These are phyloP conservation scores for Pseudochromis fuscus DNA, from an alignment of 2,797 vertebrate genomes.

Conservation along the genomic window DNA sequence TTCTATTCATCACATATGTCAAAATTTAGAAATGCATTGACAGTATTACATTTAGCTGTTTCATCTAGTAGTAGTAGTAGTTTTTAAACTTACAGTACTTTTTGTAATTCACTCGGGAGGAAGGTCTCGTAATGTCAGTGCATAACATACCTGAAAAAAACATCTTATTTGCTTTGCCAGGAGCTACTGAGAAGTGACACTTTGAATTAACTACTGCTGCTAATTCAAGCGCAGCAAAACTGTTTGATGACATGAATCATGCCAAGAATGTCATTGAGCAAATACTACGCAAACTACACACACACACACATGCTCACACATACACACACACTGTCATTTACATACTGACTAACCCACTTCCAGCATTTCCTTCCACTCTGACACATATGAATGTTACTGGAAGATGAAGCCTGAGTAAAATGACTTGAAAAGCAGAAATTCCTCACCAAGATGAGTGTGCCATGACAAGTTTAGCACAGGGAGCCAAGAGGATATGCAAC, in stretches of 20 bases:
- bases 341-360: constrained; percentile 31
- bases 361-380: constrained; percentile 25
- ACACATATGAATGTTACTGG: constrained; percentile 41
- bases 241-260: constrained; percentile 22
- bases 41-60: no score
- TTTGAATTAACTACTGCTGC: constrained; percentile 9
- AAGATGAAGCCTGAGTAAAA: constrained; percentile 46
- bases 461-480: constrained; percentile 41
- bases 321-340: constrained; percentile 61
- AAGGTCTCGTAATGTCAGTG: not conserved
- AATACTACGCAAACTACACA: constrained; percentile 11
- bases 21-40: no score
- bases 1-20: no score
- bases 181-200: constrained; percentile 5
- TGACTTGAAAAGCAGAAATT: constrained; percentile 48
- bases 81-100: no score
- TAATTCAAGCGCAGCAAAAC: constrained; percentile 24
- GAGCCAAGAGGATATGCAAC: constrained; percentile 40
- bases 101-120: no score
- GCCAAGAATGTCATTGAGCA: constrained; percentile 27
- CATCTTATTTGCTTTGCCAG: not conserved
- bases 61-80: no score
- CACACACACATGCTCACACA: constrained; percentile 54
- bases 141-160: not conserved
- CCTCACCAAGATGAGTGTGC: constrained; percentile 56